Percentiles rank a stretch among this genome's conserved stretches.
Conservation (phyloP, 2,113 vertebrate genomes). For the Uropsilus gracilis region DNA sequence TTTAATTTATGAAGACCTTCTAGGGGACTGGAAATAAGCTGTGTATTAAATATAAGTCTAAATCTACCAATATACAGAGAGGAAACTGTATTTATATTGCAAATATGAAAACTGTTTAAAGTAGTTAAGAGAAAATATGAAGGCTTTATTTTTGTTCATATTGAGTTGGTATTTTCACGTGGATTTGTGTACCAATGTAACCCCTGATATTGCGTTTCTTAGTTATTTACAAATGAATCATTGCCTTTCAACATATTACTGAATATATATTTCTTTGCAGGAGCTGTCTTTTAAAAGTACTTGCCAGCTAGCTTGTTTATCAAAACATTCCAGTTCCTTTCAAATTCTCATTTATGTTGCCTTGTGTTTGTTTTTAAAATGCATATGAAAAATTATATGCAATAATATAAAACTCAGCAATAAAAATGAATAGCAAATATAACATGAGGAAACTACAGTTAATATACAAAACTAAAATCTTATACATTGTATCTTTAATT, state of each 20-base stretch:
- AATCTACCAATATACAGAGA: background rate
- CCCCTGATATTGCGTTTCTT: background rate
- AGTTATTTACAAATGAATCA: background rate
- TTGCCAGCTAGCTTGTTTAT: slow-evolving; percentile 75
- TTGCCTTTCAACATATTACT: background rate
- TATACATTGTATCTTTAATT: background rate
- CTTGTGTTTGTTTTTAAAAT: slow-evolving; percentile 66
- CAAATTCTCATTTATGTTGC: slow-evolving; percentile 65
- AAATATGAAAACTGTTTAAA: background rate
- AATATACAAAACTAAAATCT: background rate
- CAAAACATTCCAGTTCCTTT: slow-evolving; percentile 67
- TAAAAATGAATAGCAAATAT: background rate
- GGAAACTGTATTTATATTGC: background rate
- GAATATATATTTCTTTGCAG: slow-evolving; percentile 72
- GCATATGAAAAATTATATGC: background rate
- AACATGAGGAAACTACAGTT: background rate
- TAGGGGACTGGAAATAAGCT: background rate
- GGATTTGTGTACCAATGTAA: background rate
- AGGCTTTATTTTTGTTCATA: background rate
- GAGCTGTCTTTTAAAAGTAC: slow-evolving; percentile 64
- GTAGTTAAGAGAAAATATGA: background rate
- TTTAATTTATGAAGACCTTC: background rate
- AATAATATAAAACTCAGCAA: background rate
- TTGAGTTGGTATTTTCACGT: background rate
- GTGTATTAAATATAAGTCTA: background rate